Evolutionary conservation across 1,140 invertebrate genomes (phyloP).

Genomic region (Drepana arcuata): DNA sequence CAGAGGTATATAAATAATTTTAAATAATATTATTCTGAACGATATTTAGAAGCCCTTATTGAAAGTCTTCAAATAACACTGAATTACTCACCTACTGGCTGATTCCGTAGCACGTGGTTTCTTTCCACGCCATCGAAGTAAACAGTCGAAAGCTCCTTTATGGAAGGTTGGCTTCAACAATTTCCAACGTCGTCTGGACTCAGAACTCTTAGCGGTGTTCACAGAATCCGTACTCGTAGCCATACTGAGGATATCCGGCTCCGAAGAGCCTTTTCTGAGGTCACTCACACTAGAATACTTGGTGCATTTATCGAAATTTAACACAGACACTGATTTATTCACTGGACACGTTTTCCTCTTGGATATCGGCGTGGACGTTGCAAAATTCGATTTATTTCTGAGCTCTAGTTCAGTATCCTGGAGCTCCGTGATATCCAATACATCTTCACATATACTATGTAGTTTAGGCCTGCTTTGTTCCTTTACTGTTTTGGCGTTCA

Average conservation of each 20-base stretch:
- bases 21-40: neutral
- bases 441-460: slow-evolving; percentile 48
- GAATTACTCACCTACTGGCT: neutral
- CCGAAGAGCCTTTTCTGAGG: slow-evolving; percentile 49
- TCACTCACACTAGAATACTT: slow-evolving; percentile 39
- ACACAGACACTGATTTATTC: slow-evolving; percentile 37
- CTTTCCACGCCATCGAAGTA: slow-evolving; percentile 52
- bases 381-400: slow-evolving; percentile 30
- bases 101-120: slow-evolving; percentile 23
- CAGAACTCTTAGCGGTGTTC: slow-evolving; percentile 34
- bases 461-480: slow-evolving; percentile 19
- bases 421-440: slow-evolving; percentile 26
- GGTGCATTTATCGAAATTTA: slow-evolving; percentile 45
- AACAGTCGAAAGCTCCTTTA: slow-evolving; percentile 55
- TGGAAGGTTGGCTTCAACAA: slow-evolving; percentile 48
- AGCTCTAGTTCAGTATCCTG: slow-evolving; percentile 45
- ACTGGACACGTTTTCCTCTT: slow-evolving; percentile 44
- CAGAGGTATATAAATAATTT: neutral
- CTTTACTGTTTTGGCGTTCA: slow-evolving; percentile 37
- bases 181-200: slow-evolving; percentile 42
- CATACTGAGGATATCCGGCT: slow-evolving; percentile 47
- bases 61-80: neutral
- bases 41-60: neutral
- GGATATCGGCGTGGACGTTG: slow-evolving; percentile 53
- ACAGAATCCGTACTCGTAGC: slow-evolving; percentile 16